These are phyloP conservation scores for Todus mexicanus DNA, from an alignment of 2,797 vertebrate species.

Conservation along the genomic window DNA sequence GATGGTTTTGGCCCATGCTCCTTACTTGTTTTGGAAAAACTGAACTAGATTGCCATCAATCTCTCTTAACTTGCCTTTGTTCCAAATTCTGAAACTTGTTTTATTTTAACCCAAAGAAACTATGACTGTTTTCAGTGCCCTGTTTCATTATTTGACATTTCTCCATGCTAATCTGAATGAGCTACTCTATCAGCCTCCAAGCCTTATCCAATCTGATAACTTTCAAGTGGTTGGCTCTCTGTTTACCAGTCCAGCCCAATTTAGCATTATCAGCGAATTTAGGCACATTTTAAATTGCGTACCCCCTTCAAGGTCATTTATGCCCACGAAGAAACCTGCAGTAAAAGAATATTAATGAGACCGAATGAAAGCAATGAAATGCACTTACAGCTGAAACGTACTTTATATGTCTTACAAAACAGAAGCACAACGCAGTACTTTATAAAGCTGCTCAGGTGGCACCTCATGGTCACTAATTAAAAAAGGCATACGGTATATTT, in stretches of 20 bases:
- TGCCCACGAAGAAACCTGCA: not conserved
- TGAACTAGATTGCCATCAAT: not conserved
- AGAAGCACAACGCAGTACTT: not conserved
- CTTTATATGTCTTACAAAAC: slow-evolving; percentile 16
- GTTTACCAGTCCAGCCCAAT: not conserved
- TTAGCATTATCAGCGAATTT: not conserved
- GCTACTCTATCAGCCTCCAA: not conserved
- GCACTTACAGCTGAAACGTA: not conserved
- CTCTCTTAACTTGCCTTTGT: not conserved
- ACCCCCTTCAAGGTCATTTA: not conserved
- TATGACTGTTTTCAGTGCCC: not conserved
- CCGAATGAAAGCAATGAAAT: not conserved
- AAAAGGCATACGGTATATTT: not conserved
- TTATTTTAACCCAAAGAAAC: not conserved
- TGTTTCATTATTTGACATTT: not conserved
- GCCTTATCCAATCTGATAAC: not conserved
- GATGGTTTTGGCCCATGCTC: not conserved
- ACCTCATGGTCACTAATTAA: slow-evolving; percentile 1
- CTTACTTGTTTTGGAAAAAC: not conserved
- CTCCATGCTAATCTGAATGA: not conserved
- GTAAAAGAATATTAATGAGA: slow-evolving; percentile 23
- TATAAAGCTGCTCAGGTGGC: slow-evolving; percentile 2
- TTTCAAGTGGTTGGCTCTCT: not conserved
- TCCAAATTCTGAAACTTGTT: not conserved
- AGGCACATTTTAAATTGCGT: not conserved